These are phyloP conservation scores for Hippocampus comes DNA, from an alignment of 2,113 vertebrate genomes.

Conservation along the genomic window DNA sequence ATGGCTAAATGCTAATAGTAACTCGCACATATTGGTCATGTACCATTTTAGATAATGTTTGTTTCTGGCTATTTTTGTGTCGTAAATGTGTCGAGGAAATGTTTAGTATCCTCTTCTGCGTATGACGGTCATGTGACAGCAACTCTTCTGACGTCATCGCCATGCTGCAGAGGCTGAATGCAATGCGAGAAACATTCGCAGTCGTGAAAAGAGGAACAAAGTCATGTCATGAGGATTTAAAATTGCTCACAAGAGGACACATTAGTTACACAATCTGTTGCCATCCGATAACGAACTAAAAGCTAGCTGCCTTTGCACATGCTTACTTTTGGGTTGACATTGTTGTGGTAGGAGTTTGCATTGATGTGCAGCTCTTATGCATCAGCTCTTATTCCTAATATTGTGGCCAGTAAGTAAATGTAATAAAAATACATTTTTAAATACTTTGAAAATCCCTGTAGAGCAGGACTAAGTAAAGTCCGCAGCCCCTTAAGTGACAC, in stretches of 20 bases:
- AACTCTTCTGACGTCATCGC: background rate
- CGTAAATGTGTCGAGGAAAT: background rate
- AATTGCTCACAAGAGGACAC: background rate
- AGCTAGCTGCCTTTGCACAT: background rate
- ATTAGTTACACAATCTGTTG: background rate
- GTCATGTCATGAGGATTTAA: background rate
- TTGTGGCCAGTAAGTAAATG: background rate
- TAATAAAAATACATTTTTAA: background rate
- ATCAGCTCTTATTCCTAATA: background rate
- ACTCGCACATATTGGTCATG: conserved; percentile 9
- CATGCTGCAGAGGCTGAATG: conserved; percentile 10
- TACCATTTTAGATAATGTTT: background rate
- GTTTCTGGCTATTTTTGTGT: background rate
- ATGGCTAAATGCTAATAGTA: background rate
- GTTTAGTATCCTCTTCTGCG: background rate
- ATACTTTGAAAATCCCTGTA: background rate
- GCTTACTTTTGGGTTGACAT: background rate
- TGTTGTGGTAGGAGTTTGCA: background rate
- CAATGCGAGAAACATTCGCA: background rate
- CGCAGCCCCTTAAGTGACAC: too few relatives aligned
- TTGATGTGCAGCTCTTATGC: background rate
- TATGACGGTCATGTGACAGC: conserved; percentile 55
- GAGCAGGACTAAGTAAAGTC: too few relatives aligned
- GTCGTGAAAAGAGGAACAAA: conserved; percentile 34
- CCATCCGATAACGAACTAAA: background rate